Evolutionary conservation across 2,113 vertebrate genomes (phyloP), one percentile per base, ranked within the genome.

Genomic region (Elanus axillaris): DNA sequence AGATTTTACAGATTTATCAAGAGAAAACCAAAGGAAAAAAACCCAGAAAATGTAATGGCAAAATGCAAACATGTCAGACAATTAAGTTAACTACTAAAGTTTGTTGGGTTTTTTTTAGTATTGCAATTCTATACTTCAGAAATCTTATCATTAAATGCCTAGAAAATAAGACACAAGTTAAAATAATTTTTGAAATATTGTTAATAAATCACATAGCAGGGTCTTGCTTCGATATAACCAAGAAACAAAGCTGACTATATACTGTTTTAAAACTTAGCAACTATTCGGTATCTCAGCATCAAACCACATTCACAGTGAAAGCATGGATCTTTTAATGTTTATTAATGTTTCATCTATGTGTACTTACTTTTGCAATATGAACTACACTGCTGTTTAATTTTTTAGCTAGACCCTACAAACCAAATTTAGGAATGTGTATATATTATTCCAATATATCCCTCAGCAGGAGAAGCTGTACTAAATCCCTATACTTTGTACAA

Each of bases 381-480:
- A 78, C 40, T 40, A 67, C 9, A 64, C 14, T 34, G 34, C 67
- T 77, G 38, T 64, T 96, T 64, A 68, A n/a, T 60, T 91, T 89
- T 88, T 85, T 74, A 95, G 55, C 59, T 42, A 84, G 34, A 75
- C 8, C 18, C 13, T 74, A 90, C 62, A 94, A 89, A 77, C 31
- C 17, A 88, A 67, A 63, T 83, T 63, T 58, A 64, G 31, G 45
- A 86, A 79, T 52, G 18, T 52, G 31, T 32, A 64, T 81, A 64
- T 56, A 79, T 90, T 95, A 93, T 69, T 69, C n/a, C 18, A 88
- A 53, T 45, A 90, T n/a, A 77, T 3, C 8, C 40, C 48, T 64
- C 72, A 89, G 45, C 63, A 91, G 27, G 21, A 64, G 29, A 93
- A 87, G 52, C 8, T 72, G 26, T 14, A 84, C 48, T 72, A 77